Evolutionary conservation across 2,888 invertebrate genomes (phyloP).

Genomic region (Coleophora deauratella): DNA sequence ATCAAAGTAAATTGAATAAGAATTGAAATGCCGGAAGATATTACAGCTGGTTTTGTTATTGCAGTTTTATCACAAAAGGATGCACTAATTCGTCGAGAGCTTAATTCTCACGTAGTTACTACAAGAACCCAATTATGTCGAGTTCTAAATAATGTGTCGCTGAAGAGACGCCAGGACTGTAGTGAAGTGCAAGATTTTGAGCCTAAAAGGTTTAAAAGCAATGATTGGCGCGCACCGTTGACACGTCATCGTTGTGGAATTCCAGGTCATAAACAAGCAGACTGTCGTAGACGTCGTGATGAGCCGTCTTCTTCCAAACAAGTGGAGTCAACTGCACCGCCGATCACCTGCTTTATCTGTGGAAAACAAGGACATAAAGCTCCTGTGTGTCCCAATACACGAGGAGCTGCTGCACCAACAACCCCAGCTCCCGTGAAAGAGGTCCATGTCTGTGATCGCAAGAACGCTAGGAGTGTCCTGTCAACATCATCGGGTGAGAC

Average conservation of each 20-base stretch:
- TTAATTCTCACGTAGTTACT: too few relatives aligned
- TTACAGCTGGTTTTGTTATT: not conserved
- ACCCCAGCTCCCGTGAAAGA: not conserved
- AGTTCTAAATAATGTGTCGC: too few relatives aligned
- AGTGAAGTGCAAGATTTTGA: not conserved
- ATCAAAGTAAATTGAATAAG: too few relatives aligned
- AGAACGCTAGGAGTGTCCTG: not conserved
- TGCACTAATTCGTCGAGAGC: too few relatives aligned
- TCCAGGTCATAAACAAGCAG: not conserved
- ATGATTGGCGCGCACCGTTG: too few relatives aligned
- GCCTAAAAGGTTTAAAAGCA: not conserved
- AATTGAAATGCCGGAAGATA: not conserved
- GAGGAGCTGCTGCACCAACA: not conserved
- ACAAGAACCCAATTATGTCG: too few relatives aligned
- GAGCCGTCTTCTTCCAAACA: too few relatives aligned
- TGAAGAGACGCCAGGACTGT: not conserved
- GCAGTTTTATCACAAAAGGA: not conserved
- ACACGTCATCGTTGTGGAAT: too few relatives aligned
- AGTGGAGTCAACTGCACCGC: too few relatives aligned
- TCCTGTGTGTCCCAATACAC: not conserved
- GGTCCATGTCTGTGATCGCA: conserved; percentile 1
- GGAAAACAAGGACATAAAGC: conserved; percentile 2
- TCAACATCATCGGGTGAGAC: conserved; percentile 5
- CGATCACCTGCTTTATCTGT: conserved; percentile 6
- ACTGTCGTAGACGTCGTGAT: not conserved